Conservation (phyloP, 2,797 vertebrate species). For the Pelochelys cantorii region DNA sequence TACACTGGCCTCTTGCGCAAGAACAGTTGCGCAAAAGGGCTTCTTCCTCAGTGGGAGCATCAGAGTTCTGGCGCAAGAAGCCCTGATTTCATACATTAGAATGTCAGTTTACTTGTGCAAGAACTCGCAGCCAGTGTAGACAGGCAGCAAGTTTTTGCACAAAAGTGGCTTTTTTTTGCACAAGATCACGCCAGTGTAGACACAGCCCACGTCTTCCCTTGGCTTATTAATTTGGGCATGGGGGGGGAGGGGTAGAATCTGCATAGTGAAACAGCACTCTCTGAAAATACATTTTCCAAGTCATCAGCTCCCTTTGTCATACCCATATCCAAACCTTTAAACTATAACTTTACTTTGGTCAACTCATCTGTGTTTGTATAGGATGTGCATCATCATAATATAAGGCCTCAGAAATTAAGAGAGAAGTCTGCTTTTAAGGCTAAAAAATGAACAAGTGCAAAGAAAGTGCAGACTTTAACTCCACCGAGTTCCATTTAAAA, state of each 20-base stretch:
- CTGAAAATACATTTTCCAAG: background rate
- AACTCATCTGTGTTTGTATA: background rate
- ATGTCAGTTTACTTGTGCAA: too few relatives aligned
- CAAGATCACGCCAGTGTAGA: too few relatives aligned
- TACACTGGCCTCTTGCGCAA: too few relatives aligned
- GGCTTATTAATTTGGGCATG: rapidly evolving
- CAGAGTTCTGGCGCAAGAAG: too few relatives aligned
- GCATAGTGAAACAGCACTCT: background rate
- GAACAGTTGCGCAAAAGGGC: too few relatives aligned
- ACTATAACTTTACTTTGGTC: background rate
- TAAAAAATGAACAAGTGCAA: background rate
- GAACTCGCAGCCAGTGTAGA: too few relatives aligned
- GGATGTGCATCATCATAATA: background rate
- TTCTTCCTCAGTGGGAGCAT: too few relatives aligned
- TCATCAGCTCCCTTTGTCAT: background rate
- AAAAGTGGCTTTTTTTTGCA: too few relatives aligned
- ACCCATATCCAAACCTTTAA: background rate
- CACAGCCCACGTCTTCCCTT: too few relatives aligned
- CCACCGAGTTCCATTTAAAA: background rate
- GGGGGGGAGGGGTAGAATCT: rapidly evolving
- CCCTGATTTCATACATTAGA: too few relatives aligned
- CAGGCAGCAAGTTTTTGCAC: too few relatives aligned
- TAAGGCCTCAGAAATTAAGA: background rate
- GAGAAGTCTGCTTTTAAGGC: background rate
- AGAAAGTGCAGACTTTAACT: background rate